Percentiles rank a stretch among this genome's conserved stretches.
These are phyloP conservation scores for Cephalotes varians DNA, from an alignment of 2,888 invertebrate genomes.

Conservation along the genomic window DNA sequence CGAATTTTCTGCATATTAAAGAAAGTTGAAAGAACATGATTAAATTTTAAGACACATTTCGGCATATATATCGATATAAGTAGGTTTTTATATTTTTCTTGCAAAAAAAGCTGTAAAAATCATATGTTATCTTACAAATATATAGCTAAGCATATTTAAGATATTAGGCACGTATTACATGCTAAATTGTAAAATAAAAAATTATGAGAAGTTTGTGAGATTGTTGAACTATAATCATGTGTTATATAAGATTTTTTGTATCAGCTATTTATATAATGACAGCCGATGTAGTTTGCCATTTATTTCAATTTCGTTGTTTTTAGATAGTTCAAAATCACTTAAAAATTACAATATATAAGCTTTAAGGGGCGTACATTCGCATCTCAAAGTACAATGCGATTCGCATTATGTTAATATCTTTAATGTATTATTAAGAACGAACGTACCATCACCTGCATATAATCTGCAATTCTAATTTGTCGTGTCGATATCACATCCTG, in stretches of 20 bases:
- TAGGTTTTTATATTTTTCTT: not conserved
- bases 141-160: not conserved
- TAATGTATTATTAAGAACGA: conserved; percentile 50
- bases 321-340: not conserved
- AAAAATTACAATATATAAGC: not conserved
- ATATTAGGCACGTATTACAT: not conserved
- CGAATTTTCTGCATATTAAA: conserved; percentile 33
- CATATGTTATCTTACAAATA: not conserved
- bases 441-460: conserved; percentile 35
- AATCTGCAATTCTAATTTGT: conserved; percentile 46
- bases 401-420: conserved; percentile 48
- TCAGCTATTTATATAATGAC: not conserved
- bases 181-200: not conserved
- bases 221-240: not conserved
- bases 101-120: not conserved
- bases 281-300: not conserved
- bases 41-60: not conserved
- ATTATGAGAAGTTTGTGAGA: not conserved
- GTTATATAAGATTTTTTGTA: not conserved
- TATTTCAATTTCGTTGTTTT: conserved; percentile 24
- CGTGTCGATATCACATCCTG: conserved; percentile 37
- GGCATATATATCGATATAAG: not conserved
- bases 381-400: conserved; percentile 48
- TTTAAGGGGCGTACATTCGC: conserved; percentile 8
- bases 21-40: not conserved